Conservation (phyloP, 2,888 invertebrate genomes). For the Phengaris arion region DNA sequence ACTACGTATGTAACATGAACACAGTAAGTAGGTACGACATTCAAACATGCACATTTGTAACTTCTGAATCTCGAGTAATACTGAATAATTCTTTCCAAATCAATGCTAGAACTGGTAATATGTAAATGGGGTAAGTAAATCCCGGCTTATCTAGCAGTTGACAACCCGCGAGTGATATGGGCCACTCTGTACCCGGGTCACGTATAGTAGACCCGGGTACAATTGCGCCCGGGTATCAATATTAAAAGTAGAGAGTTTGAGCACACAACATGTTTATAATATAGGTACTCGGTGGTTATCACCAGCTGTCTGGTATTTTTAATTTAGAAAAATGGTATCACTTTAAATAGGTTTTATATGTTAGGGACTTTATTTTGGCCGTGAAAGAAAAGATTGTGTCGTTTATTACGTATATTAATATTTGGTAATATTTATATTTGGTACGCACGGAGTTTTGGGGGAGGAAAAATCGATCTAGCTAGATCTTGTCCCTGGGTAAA, state of each 20-base stretch:
- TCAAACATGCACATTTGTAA: not conserved
- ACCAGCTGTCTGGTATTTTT: not conserved
- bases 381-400: too few relatives aligned
- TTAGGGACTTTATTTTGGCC: too few relatives aligned
- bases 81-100: not conserved
- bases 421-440: too few relatives aligned
- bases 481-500: too few relatives aligned
- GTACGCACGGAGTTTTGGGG: too few relatives aligned
- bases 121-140: conserved; percentile 16
- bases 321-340: not conserved
- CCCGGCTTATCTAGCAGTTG: conserved; percentile 17
- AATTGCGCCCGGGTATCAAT: conserved; percentile 20
- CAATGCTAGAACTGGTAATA: not conserved
- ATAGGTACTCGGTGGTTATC: not conserved
- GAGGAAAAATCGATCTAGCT: too few relatives aligned
- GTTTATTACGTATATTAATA: too few relatives aligned
- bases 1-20: too few relatives aligned
- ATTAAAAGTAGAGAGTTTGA: conserved; percentile 21
- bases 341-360: too few relatives aligned
- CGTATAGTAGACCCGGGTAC: conserved; percentile 11
- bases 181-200: not conserved
- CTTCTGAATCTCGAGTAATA: not conserved
- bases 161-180: conserved; percentile 17
- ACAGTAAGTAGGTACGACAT: too few relatives aligned
- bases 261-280: conserved; percentile 23